These are phyloP conservation scores for Neolamprologus ventralis DNA, from an alignment of 2,113 vertebrate species.

Conservation along the genomic window DNA sequence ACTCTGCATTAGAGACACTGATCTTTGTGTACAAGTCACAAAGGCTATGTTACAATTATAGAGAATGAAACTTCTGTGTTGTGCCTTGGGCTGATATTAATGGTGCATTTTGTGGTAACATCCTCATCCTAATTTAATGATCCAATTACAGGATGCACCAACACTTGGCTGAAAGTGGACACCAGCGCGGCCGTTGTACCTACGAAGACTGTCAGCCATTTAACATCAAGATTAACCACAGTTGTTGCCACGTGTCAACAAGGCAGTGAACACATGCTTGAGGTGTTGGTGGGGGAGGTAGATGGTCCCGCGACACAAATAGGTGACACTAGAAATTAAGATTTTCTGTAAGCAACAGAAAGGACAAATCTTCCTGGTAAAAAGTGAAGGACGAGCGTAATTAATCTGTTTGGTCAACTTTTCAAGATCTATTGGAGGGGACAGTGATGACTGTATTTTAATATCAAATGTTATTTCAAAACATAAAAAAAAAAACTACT, in stretches of 20 bases:
- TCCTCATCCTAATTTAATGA: background rate
- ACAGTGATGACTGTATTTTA: background rate
- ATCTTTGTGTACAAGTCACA: background rate
- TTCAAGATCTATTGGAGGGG: background rate
- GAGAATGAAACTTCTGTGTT: background rate
- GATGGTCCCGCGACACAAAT: background rate
- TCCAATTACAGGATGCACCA: background rate
- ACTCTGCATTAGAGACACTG: background rate
- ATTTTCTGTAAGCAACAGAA: background rate
- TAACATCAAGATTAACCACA: conserved; percentile 59
- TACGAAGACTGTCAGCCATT: conserved; percentile 45
- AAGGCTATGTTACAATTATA: background rate
- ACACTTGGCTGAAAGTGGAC: background rate
- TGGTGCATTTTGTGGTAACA: background rate
- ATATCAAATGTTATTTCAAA: background rate
- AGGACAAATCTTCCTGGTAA: background rate
- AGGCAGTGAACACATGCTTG: conserved; percentile 63
- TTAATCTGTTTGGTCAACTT: background rate
- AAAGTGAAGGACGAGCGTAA: background rate
- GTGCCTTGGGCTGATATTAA: background rate
- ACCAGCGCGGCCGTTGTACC: background rate
- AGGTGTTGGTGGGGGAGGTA: background rate
- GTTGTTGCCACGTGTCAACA: conserved; percentile 60
- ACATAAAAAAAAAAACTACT: background rate
- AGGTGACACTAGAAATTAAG: background rate